These are phyloP conservation scores for Prenolepis imparis DNA, from an alignment of 2,888 invertebrate genomes.

Conservation along the genomic window DNA sequence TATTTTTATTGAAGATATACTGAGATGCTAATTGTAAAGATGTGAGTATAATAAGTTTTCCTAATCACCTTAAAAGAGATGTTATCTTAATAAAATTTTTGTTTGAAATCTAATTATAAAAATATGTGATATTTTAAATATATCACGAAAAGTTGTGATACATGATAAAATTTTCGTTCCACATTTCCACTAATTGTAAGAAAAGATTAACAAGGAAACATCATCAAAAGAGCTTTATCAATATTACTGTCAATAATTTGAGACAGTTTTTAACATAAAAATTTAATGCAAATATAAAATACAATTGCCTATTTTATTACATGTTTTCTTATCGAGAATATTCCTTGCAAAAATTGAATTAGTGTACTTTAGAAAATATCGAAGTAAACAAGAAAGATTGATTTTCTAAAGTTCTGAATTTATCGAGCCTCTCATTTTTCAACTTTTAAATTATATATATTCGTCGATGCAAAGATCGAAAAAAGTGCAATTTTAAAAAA, in stretches of 20 bases:
- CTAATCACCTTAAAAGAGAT: neutral
- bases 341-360: neutral
- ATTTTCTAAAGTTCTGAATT: neutral
- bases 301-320: neutral
- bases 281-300: neutral
- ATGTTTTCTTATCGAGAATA: neutral
- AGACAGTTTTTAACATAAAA: neutral
- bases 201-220: neutral
- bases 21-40: no score
- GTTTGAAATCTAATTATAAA: neutral
- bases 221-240: neutral
- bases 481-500: conserved; percentile 14
- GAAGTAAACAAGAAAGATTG: neutral
- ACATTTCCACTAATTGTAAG: neutral
- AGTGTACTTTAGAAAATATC: neutral
- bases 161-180: neutral
- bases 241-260: neutral
- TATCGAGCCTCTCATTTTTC: no score
- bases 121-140: neutral
- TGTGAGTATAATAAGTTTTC: neutral
- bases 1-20: no score
- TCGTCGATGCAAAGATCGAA: neutral
- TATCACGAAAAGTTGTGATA: neutral
- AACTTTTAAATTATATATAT: conserved; percentile 32
- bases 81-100: neutral